Conservation (phyloP, 2,797 vertebrate genomes). For the Sylvia borin region DNA sequence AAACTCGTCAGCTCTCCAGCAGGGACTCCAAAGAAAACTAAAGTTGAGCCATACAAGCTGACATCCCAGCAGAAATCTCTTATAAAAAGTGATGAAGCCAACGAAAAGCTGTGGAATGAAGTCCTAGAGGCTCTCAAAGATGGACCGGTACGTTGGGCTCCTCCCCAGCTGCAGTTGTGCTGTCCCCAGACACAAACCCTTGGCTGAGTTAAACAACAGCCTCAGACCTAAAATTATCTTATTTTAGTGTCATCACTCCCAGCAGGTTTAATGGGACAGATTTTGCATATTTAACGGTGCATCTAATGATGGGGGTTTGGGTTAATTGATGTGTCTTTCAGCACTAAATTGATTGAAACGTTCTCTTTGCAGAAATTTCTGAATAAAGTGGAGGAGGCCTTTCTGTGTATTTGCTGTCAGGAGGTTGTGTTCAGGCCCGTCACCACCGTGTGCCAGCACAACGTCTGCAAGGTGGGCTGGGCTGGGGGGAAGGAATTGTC, state of each 20-base stretch:
- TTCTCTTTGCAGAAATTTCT: slow-evolving; percentile 85
- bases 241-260: neutral
- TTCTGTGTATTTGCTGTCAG: slow-evolving; percentile 97
- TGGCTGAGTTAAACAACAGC: neutral
- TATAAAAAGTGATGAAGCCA: slow-evolving; percentile 87
- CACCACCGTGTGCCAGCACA: slow-evolving; percentile 96
- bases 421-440: slow-evolving; percentile 92
- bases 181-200: neutral
- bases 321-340: neutral
- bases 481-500: neutral
- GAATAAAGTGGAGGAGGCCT: slow-evolving; percentile 92
- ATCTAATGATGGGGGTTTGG: neutral
- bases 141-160: slow-evolving; percentile 81
- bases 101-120: slow-evolving; percentile 93
- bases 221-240: neutral
- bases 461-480: slow-evolving; percentile 91
- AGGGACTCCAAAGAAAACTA: slow-evolving; percentile 85
- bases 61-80: slow-evolving; percentile 86
- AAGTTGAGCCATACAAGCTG: slow-evolving; percentile 90
- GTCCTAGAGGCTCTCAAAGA: slow-evolving; percentile 88
- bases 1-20: slow-evolving; percentile 64
- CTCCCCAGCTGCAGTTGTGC: accelerated
- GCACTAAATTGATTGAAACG: accelerated
- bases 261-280: neutral
- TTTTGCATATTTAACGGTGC: neutral